These are phyloP conservation scores for Temnopleurus reevesii DNA, from an alignment of 53 echinoderm and acorn worm species.

Conservation along the genomic window DNA sequence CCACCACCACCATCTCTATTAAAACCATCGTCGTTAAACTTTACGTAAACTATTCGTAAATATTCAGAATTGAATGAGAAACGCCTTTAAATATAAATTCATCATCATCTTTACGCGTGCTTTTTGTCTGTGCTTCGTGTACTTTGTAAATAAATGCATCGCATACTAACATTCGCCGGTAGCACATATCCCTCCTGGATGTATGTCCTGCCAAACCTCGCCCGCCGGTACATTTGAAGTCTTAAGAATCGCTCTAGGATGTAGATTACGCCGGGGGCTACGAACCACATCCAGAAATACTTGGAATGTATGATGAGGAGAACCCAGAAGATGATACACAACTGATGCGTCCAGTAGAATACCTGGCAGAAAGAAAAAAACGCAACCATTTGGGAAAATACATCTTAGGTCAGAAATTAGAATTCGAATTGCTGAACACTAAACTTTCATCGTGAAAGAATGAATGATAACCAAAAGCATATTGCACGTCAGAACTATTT, in stretches of 20 bases:
- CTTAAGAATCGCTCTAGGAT: slow-evolving; percentile 70
- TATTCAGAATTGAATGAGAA: no score
- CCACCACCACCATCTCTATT: not conserved
- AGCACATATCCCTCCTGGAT: slow-evolving; percentile 76
- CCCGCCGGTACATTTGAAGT: slow-evolving; percentile 72
- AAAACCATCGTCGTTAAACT: not conserved
- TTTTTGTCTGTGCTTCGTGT: no score
- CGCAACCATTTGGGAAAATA: no score
- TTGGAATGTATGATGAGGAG: slow-evolving; percentile 77
- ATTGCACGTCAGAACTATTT: no score
- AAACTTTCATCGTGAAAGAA: not conserved
- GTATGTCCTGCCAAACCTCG: slow-evolving; percentile 71
- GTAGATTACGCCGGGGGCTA: slow-evolving; percentile 75
- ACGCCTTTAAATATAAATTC: no score
- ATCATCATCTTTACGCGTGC: no score
- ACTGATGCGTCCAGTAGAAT: slow-evolving; percentile 95
- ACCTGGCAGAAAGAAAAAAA: slow-evolving; percentile 60
- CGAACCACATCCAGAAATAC: slow-evolving; percentile 83
- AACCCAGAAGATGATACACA: slow-evolving; percentile 82
- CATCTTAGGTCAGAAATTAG: no score
- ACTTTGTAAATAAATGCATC: no score
- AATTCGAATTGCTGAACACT: no score
- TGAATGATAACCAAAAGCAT: no score
- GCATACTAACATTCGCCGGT: slow-evolving; percentile 77
- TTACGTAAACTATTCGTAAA: no score